Percentiles rank a stretch among this genome's conserved stretches.
Evolutionary conservation across 2,797 vertebrate genomes (phyloP).

Genomic region (Epinephelus malabaricus): DNA sequence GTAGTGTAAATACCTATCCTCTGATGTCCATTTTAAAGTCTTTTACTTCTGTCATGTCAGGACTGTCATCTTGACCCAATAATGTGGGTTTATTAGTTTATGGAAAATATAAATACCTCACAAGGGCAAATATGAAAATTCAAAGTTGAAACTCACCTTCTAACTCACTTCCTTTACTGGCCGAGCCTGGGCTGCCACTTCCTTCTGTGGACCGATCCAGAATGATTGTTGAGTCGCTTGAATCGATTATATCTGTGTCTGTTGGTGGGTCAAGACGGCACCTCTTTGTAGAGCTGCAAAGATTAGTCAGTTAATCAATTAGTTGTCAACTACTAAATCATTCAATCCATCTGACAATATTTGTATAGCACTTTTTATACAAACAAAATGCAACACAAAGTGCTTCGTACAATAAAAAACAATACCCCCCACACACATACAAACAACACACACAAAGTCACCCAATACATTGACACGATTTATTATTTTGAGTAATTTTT

Average conservation of each 20-base stretch:
- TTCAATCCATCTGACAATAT: not conserved
- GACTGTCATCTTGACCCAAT: slow-evolving; percentile 6
- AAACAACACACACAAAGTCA: too few species aligned
- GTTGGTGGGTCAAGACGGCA: slow-evolving; percentile 15
- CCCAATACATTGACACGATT: not conserved
- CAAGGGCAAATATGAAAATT: slow-evolving; percentile 11
- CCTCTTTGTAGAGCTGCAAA: too few species aligned
- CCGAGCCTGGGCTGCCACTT: slow-evolving; percentile 1
- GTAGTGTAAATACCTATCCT: too few species aligned
- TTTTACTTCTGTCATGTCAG: not conserved
- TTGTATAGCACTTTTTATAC: not conserved
- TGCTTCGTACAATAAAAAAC: not conserved
- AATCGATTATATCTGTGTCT: slow-evolving; percentile 29
- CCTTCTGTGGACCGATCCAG: slow-evolving; percentile 23
- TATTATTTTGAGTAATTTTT: not conserved
- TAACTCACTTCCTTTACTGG: slow-evolving; percentile 3
- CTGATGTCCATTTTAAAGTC: too few species aligned
- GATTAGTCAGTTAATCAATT: too few species aligned
- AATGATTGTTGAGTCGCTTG: slow-evolving; percentile 50
- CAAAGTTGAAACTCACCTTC: slow-evolving; percentile 23
- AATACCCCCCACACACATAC: slow-evolving; percentile 4
- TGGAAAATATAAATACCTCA: slow-evolving; percentile 12
- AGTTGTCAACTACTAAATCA: too few species aligned
- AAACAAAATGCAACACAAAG: not conserved
- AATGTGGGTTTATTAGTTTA: slow-evolving; percentile 20